Evolutionary conservation across 2,888 invertebrate genomes (phyloP), one percentile per base, ranked within the genome.

Genomic region (Cepaea hortensis): DNA sequence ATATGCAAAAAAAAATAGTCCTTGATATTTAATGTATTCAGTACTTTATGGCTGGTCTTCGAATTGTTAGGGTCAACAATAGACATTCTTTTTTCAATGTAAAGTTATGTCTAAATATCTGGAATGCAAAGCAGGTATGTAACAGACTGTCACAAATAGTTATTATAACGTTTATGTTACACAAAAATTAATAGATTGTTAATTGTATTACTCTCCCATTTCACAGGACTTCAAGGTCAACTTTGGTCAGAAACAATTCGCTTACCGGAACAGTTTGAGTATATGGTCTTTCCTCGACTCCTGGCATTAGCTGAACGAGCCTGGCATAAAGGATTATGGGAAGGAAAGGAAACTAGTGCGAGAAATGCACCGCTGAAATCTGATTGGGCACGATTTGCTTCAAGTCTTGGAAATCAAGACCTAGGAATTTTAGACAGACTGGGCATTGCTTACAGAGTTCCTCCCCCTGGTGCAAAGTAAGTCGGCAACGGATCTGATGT

Each of bases 271-370:
- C 90, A 92, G n/a, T 75, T 93, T 15, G 88, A 91, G 9, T 88
- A 90, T 76, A 92, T 92, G 92, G 79, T 91, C 18, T 92, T 90
- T 84, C 93, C 93, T 0, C 87, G 93, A 18, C 77, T 92, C 4
- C 84, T 93, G 50, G 93, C 93, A 0, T 85, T 93, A 23, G 94
- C 94, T 0, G 93, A 94, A 89, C 87, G 93, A 46, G 90, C 91
- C 3, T 94, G 93, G 93, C 93, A 93, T 84, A 89, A 90, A 50
- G 92, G 92, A 48, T 55, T 11, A 55, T 94, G 93, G 93, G 93
- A 93, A 83, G 85, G 85, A 18, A 85, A 88, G 3, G 35, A 76
- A 5, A 76, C 87, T 9, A 55, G 18, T 23, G 85, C 55, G 11
- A 23, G 48, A 18, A 75, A 81, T 7, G 23, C 70, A 35, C 84